These are phyloP conservation scores for Apodemia mormo DNA, from an alignment of 2,888 invertebrate species.

Conservation along the genomic window DNA sequence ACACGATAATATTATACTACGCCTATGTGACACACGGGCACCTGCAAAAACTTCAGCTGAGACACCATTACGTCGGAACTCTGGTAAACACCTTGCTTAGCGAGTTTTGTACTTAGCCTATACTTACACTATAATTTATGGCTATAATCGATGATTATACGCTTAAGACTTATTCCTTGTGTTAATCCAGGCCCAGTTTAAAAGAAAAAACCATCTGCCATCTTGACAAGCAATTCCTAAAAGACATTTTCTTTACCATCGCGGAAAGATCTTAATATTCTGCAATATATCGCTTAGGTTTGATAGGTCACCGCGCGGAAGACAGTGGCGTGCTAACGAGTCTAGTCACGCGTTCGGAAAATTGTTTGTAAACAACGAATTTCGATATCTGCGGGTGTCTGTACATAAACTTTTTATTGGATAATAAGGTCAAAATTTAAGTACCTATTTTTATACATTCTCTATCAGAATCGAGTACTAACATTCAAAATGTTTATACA, in stretches of 20 bases:
- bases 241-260: neutral
- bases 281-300: too few species aligned
- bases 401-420: too few species aligned
- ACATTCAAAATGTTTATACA: too few species aligned
- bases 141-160: conserved; percentile 5
- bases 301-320: too few species aligned
- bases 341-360: too few species aligned
- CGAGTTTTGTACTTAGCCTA: neutral
- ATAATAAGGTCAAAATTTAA: too few species aligned
- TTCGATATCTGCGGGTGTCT: too few species aligned
- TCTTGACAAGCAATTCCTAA: neutral
- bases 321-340: too few species aligned
- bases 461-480: too few species aligned
- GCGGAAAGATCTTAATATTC: too few species aligned
- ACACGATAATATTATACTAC: neutral
- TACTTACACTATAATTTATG: neutral
- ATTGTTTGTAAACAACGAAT: too few species aligned
- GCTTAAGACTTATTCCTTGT: neutral
- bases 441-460: too few species aligned
- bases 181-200: neutral
- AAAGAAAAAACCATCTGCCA: neutral
- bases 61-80: conserved; percentile 1
- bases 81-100: conserved; percentile 3
- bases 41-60: conserved; percentile 6
- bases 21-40: neutral